Percentiles rank a stretch among this genome's conserved stretches.
These are phyloP conservation scores for Tetramorium simillimum DNA, from an alignment of 1,140 invertebrate genomes.

Conservation along the genomic window DNA sequence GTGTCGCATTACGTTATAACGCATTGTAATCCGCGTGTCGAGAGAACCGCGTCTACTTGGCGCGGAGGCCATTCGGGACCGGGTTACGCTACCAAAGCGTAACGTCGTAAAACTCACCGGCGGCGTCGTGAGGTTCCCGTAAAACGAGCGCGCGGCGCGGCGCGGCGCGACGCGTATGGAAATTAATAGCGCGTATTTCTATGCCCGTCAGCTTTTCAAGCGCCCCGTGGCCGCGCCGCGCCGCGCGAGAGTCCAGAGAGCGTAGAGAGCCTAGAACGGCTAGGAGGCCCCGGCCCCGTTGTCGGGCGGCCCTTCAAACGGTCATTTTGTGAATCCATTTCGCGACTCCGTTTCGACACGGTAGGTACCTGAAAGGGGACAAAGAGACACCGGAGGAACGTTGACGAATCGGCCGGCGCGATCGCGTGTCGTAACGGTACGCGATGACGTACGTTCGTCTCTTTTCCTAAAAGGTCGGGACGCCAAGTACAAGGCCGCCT, in stretches of 20 bases:
- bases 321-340: constrained; percentile 18
- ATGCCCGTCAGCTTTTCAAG: constrained; percentile 22
- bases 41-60: background rate
- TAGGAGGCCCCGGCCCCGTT: background rate
- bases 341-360: background rate
- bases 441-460: constrained; percentile 36
- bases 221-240: background rate
- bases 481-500: constrained; percentile 50
- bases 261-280: background rate
- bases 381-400: constrained; percentile 36
- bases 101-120: constrained; percentile 36
- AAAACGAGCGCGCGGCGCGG: constrained; percentile 4
- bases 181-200: constrained; percentile 54
- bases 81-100: constrained; percentile 5
- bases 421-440: constrained; percentile 55
- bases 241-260: background rate
- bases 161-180: constrained; percentile 14
- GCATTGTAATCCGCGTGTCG: background rate
- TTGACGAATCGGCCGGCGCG: constrained; percentile 61
- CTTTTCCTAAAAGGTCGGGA: constrained; percentile 62
- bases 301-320: constrained; percentile 25
- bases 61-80: background rate
- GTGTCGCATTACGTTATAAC: background rate
- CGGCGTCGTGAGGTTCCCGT: background rate
- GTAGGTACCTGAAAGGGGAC: constrained; percentile 31